Base-by-base conservation (phyloP, 2,797 vertebrate genomes). In the Dicrostonyx torquatus region DNA sequence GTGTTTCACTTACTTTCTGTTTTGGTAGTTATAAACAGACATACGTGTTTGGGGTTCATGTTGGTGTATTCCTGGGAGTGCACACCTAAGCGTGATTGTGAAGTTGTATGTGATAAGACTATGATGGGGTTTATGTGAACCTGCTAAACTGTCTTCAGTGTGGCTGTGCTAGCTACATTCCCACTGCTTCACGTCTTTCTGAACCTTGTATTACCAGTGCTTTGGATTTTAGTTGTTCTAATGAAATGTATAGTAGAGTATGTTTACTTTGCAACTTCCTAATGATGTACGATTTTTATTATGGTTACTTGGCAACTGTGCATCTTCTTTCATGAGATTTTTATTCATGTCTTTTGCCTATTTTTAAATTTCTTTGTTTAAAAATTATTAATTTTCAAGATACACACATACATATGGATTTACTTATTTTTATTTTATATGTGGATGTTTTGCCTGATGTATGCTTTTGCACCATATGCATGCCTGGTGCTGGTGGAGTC, bases 301-400 rank as follows among this genome's bases (percentile, higher is more conserved):
- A 18, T 9, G 17, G 20, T 40, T 15, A 15, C 31, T 76, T 72
- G 45, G 22, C 8, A n/a, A 22, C 50, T 43, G 1, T 50, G 1
- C 48, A 60, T 77, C 58, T 66, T 26, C 17, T 77, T 15, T 10
- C 45, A 9, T 66, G 73, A 75, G 37, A 53, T 88, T 73, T 72
- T 64, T 86, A 10, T 72, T 82, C 14, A 66, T 6, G 14, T 89
- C 34, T 91, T 93, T 89, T 91, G 43, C 18, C 83, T 14, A 60
- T 14, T 87, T 89, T 91, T 83, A 20, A 62, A 66, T 55, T 95
- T 50, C 22, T 22, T 82, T 90, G 55, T 95, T 87, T 93, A 85
- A 26, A 72, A 72, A 26, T 43, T 66, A 55, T 62, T 73, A 83
- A 62, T 15, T 73, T 76, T 89, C 73, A 58, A 40, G 22, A 24